phyloP scores from a whole-genome alignment of 2,797 vertebrate species.

The Simalia tracyae region DNA sequence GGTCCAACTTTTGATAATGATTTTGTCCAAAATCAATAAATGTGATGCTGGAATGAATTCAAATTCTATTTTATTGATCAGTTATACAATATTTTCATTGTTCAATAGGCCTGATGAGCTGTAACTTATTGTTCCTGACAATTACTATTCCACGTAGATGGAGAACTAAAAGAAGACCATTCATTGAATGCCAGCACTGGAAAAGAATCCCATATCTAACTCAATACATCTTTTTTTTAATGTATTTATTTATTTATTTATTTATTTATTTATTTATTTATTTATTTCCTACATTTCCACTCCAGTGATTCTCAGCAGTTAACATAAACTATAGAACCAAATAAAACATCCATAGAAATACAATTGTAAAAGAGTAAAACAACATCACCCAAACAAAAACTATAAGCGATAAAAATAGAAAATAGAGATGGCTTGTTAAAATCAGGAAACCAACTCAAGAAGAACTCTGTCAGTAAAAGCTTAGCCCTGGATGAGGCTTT shows the following conservation, averaged over 20 bases:
- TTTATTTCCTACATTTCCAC: neutral
- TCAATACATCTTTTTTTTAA: neutral
- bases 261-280: neutral
- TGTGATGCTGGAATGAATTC: neutral
- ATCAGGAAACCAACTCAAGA: neutral
- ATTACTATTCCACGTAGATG: neutral
- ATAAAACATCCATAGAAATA: neutral
- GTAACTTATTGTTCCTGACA: neutral
- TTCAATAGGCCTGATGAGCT: neutral
- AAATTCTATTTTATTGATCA: neutral
- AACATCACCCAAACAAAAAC: neutral
- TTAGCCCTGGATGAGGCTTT: neutral
- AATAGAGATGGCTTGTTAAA: neutral
- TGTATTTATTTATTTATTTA: no score
- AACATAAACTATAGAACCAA: neutral
- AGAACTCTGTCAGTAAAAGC: neutral
- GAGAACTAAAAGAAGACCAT: neutral
- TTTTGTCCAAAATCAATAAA: neutral
- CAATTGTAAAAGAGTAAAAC: neutral
- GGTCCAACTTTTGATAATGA: neutral
- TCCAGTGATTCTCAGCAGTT: neutral
- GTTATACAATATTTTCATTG: neutral
- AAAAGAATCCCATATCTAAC: neutral
- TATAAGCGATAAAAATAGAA: neutral
- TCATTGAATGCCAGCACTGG: neutral